Evolutionary conservation across 2,888 invertebrate genomes (phyloP).

Genomic region (Agapostemon virescens): DNA sequence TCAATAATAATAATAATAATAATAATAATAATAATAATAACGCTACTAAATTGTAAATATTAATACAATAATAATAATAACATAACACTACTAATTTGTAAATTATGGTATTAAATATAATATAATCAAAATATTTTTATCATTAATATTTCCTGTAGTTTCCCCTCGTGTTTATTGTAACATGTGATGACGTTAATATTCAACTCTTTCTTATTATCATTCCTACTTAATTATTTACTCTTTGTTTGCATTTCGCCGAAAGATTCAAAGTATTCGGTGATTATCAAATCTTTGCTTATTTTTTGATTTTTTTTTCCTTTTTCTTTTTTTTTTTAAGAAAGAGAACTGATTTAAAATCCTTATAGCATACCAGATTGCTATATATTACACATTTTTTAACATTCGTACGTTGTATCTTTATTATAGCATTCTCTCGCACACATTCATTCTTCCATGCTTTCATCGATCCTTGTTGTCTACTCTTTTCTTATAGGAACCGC

Average conservation of each 20-base stretch:
- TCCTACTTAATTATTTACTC: constrained; percentile 46
- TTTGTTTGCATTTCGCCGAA: constrained; percentile 62
- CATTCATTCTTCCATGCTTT: constrained; percentile 61
- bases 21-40: constrained; percentile 72
- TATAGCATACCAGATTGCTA: constrained; percentile 68
- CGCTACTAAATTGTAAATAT: constrained; percentile 76
- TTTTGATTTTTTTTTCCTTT: constrained; percentile 36
- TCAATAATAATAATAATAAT: constrained; percentile 76
- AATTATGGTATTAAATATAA: constrained; percentile 78
- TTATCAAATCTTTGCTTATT: constrained; percentile 36
- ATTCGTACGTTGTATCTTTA: constrained; percentile 45
- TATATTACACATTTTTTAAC: constrained; percentile 48
- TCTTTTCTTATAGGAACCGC: constrained; percentile 50
- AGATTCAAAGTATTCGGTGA: constrained; percentile 69
- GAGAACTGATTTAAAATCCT: constrained; percentile 63
- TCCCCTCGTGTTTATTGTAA: constrained; percentile 58
- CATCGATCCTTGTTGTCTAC: constrained; percentile 57
- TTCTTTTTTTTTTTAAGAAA: constrained; percentile 43
- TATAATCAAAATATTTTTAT: constrained; percentile 77
- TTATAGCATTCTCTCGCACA: constrained; percentile 51
- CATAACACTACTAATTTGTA: constrained; percentile 77
- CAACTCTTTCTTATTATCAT: constrained; percentile 42
- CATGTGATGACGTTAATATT: constrained; percentile 55
- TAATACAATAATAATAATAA: constrained; percentile 73
- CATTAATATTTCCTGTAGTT: constrained; percentile 68